These are phyloP conservation scores for Spermophilus dauricus DNA, from an alignment of 2,113 vertebrate genomes.

Conservation along the genomic window DNA sequence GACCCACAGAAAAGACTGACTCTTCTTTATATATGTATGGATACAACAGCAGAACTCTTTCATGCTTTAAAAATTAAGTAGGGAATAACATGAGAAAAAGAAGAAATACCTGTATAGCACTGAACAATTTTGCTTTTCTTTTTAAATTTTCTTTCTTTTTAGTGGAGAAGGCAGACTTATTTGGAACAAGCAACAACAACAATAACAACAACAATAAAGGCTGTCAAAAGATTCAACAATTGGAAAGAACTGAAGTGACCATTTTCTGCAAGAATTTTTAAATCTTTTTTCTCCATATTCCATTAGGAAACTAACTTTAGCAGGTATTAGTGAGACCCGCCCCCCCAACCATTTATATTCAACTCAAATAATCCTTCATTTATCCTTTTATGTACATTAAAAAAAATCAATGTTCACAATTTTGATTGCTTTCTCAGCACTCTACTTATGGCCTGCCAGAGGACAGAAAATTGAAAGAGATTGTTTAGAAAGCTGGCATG, in stretches of 20 bases:
- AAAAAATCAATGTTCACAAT: slow-evolving; percentile 59
- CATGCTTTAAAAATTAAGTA: slow-evolving; percentile 54
- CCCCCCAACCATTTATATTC: background rate
- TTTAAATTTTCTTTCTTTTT: background rate
- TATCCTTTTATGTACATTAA: slow-evolving; percentile 59
- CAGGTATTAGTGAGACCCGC: background rate
- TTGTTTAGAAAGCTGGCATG: slow-evolving; percentile 10
- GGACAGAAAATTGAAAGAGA: slow-evolving; percentile 36
- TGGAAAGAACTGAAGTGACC: background rate
- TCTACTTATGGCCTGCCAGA: slow-evolving; percentile 25
- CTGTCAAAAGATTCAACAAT: background rate
- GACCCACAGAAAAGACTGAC: slow-evolving; percentile 9
- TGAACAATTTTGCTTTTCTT: background rate
- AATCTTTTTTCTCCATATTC: background rate
- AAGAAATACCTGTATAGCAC: background rate
- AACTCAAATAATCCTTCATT: slow-evolving; percentile 38
- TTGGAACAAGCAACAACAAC: background rate
- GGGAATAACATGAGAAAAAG: slow-evolving; percentile 9
- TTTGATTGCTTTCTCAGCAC: slow-evolving; percentile 53
- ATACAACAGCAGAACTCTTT: slow-evolving; percentile 22
- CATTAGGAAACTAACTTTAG: slow-evolving; percentile 61
- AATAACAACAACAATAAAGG: too few relatives aligned
- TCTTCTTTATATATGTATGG: slow-evolving; percentile 15
- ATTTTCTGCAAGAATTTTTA: background rate
- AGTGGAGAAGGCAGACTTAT: background rate